Percentiles rank a stretch among this genome's conserved stretches.
Evolutionary conservation across 2,888 invertebrate species (phyloP).

Genomic region (Pseudococcus viburni): DNA sequence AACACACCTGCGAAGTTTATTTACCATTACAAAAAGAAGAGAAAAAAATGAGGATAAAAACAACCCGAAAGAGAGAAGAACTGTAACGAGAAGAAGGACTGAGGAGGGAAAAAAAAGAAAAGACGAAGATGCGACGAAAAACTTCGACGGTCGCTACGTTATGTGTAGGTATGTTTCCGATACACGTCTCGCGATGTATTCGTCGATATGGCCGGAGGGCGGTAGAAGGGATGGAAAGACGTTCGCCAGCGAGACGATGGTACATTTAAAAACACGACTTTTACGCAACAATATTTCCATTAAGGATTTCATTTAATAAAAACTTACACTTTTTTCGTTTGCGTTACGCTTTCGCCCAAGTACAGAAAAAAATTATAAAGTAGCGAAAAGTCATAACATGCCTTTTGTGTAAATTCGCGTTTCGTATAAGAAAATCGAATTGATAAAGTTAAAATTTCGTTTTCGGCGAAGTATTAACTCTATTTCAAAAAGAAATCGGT

Average conservation of each 20-base stretch:
- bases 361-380: slow-evolving; percentile 23
- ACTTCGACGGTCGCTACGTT: background rate
- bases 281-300: slow-evolving; percentile 45
- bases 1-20: slow-evolving; percentile 50
- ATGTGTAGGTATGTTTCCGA: slow-evolving; percentile 9
- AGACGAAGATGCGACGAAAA: slow-evolving; percentile 8
- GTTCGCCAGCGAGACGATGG: background rate
- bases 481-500: slow-evolving; percentile 42
- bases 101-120: background rate
- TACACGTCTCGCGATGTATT: background rate
- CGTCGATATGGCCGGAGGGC: background rate
- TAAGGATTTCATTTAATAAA: slow-evolving; percentile 39
- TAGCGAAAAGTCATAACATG: slow-evolving; percentile 45
- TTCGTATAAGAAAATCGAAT: slow-evolving; percentile 28
- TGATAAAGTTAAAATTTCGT: slow-evolving; percentile 53
- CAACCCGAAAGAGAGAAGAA: background rate
- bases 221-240: background rate
- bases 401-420: background rate
- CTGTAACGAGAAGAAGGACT: background rate
- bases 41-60: background rate
- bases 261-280: slow-evolving; percentile 40
- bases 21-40: slow-evolving; percentile 5
- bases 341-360: background rate
- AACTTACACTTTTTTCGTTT: slow-evolving; percentile 40
- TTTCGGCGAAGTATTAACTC: slow-evolving; percentile 48